Evolutionary conservation across 2,888 invertebrate genomes (phyloP).

Genomic region (Trissolcus brochymenae): DNA sequence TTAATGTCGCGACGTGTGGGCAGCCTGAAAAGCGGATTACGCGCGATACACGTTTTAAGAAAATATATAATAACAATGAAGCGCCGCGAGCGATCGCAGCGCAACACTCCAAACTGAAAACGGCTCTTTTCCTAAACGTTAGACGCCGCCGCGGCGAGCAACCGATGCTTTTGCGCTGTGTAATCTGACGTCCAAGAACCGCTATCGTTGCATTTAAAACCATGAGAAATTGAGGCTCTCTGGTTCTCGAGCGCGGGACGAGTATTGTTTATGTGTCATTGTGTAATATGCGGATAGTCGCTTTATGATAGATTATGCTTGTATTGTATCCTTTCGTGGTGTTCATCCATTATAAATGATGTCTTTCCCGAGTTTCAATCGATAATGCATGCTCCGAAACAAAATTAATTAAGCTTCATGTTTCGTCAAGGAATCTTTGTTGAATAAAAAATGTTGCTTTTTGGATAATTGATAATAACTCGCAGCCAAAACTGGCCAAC

Average conservation of each 20-base stretch:
- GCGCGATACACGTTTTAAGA: constrained; percentile 52
- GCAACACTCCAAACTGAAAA: constrained; percentile 35
- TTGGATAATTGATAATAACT: too few relatives aligned
- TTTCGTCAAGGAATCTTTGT: too few relatives aligned
- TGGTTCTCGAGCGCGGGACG: constrained; percentile 12
- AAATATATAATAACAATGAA: constrained; percentile 48
- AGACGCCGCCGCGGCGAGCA: constrained; percentile 20
- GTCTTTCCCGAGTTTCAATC: constrained; percentile 1
- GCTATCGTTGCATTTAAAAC: constrained; percentile 40
- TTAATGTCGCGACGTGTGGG: constrained; percentile 58
- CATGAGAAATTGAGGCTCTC: constrained; percentile 46
- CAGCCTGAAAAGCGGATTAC: constrained; percentile 60
- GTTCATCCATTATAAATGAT: constrained; percentile 16
- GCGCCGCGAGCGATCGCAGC: constrained; percentile 38
- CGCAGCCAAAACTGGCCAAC: too few relatives aligned
- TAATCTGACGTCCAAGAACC: constrained; percentile 46
- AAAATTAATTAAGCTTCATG: neutral
- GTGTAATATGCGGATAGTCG: constrained; percentile 20
- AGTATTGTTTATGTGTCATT: constrained; percentile 33
- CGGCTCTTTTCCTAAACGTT: constrained; percentile 43
- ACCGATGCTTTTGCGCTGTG: constrained; percentile 28
- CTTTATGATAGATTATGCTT: constrained; percentile 28
- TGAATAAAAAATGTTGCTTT: too few relatives aligned
- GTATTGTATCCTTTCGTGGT: constrained; percentile 2
- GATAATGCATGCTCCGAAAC: neutral